Evolutionary conservation across 2,113 vertebrate genomes (phyloP).

Genomic region (Brachyhypopomus gauderio): DNA sequence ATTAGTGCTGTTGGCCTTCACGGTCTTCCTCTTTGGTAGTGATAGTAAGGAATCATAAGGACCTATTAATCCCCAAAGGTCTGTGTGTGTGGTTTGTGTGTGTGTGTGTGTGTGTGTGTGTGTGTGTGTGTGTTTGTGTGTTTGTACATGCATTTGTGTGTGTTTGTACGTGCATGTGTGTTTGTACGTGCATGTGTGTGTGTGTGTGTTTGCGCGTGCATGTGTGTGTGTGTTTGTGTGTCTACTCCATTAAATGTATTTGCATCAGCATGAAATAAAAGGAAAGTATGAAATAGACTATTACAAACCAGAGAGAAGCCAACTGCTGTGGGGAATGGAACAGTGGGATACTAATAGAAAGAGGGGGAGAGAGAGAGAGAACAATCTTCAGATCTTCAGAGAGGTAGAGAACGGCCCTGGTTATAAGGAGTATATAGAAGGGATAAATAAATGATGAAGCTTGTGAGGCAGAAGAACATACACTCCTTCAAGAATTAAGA

Average conservation of each 20-base stretch:
- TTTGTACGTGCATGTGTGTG: background rate
- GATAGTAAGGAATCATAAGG: conserved; percentile 18
- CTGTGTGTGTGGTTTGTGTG: background rate
- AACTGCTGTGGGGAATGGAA: background rate
- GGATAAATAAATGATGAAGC: conserved; percentile 44
- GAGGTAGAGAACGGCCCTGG: conserved; percentile 10
- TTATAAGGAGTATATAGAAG: conserved; percentile 28
- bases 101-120: background rate
- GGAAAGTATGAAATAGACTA: background rate
- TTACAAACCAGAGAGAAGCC: background rate
- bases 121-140: too few species aligned
- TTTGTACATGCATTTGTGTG: too few species aligned
- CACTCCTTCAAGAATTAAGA: conserved; percentile 16
- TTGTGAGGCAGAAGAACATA: conserved; percentile 7
- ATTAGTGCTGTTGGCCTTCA: conserved; percentile 1
- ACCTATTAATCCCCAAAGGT: conserved; percentile 21
- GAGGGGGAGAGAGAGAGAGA: background rate
- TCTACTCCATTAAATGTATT: background rate
- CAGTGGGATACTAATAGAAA: background rate
- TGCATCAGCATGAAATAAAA: background rate
- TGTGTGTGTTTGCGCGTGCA: conserved; percentile 17
- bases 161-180: too few species aligned
- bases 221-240: conserved; percentile 6
- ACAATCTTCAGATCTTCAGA: background rate
- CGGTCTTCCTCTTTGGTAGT: conserved; percentile 23